phyloP scores from a whole-genome alignment of 2,888 invertebrate species.

The Caenorhabditis afra region DNA sequence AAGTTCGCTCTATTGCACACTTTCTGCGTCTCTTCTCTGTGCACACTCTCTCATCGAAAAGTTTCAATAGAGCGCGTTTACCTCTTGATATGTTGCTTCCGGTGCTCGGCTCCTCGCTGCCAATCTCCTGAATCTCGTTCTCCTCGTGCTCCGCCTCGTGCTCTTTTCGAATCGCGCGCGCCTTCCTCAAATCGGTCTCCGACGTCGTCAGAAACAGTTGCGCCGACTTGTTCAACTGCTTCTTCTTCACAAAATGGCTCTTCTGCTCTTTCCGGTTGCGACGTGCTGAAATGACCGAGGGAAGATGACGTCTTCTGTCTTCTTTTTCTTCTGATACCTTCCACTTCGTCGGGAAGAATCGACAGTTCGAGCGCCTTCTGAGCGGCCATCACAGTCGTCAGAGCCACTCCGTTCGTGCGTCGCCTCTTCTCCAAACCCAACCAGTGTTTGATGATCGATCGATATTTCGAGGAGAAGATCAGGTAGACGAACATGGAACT shows the following conservation, averaged over 20 bases:
- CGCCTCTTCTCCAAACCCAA: slow-evolving; percentile 74
- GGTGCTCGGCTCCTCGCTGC: slow-evolving; percentile 45
- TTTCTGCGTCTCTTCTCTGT: too few species aligned
- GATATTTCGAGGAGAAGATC: slow-evolving; percentile 78
- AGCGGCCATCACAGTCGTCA: slow-evolving; percentile 79
- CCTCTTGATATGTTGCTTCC: slow-evolving; percentile 54
- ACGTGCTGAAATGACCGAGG: slow-evolving; percentile 29
- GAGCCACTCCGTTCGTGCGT: slow-evolving; percentile 77
- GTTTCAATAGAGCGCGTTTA: neutral
- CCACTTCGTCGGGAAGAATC: slow-evolving; percentile 78
- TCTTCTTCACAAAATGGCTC: slow-evolving; percentile 24
- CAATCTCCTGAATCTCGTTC: slow-evolving; percentile 45
- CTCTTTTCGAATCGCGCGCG: slow-evolving; percentile 15
- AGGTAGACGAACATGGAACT: slow-evolving; percentile 79
- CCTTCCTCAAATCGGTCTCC: slow-evolving; percentile 48
- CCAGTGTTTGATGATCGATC: slow-evolving; percentile 77
- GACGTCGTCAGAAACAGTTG: slow-evolving; percentile 54
- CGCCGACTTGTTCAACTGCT: slow-evolving; percentile 43
- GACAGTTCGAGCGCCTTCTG: slow-evolving; percentile 77
- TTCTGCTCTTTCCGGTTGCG: slow-evolving; percentile 53
- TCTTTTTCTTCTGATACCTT: slow-evolving; percentile 40
- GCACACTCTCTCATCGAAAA: neutral
- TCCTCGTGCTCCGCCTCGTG: slow-evolving; percentile 14
- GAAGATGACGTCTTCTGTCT: neutral
- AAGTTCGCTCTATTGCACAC: too few species aligned